These are phyloP conservation scores for Doris montereyensis DNA, from an alignment of 2,888 invertebrate genomes.

Conservation along the genomic window DNA sequence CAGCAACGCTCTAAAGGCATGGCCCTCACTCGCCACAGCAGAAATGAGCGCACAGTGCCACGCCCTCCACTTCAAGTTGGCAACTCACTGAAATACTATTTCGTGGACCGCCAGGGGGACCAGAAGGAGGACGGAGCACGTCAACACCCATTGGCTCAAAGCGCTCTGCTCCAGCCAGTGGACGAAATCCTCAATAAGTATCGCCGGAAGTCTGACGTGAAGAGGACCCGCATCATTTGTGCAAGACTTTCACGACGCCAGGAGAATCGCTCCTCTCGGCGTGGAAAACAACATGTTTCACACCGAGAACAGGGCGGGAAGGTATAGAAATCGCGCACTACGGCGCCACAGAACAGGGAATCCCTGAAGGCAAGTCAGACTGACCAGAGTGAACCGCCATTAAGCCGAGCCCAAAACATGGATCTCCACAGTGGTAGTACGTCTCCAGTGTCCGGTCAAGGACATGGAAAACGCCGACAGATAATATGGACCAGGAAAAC, in stretches of 20 bases:
- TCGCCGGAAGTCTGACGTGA: slow-evolving; percentile 36
- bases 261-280: slow-evolving; percentile 44
- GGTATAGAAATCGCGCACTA: neutral
- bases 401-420: slow-evolving; percentile 13
- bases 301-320: neutral
- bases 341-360: neutral
- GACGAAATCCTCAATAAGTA: slow-evolving; percentile 46
- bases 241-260: slow-evolving; percentile 41
- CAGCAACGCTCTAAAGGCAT: no score
- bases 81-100: no score
- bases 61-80: no score
- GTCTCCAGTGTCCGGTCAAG: no score
- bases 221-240: slow-evolving; percentile 32
- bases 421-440: no score
- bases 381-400: neutral
- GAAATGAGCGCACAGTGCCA: no score
- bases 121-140: slow-evolving; percentile 27
- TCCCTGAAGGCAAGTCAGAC: no score
- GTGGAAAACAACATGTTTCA: slow-evolving; percentile 36
- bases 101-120: no score
- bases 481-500: no score
- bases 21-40: no score
- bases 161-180: slow-evolving; percentile 46
- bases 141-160: slow-evolving; percentile 43
- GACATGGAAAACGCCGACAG: no score